phyloP scores from a whole-genome alignment of 2,113 vertebrate species.

The Cisticola juncidis region DNA sequence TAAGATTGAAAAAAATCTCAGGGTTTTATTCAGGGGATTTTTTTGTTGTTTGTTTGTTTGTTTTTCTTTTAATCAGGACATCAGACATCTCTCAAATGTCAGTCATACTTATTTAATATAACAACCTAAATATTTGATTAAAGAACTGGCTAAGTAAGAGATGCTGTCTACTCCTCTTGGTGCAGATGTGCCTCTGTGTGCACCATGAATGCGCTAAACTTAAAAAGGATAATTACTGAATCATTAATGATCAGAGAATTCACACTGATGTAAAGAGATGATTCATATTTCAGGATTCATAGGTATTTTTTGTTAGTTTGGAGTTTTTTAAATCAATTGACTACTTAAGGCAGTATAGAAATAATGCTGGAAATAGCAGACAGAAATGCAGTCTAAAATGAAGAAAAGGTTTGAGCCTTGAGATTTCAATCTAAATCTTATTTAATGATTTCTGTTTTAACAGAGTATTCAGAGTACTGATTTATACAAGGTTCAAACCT shows the following conservation, averaged over 20 bases:
- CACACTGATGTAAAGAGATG: not conserved
- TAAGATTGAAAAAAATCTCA: not conserved
- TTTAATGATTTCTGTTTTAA: not conserved
- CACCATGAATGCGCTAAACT: not conserved
- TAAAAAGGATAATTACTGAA: not conserved
- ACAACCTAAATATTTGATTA: not conserved
- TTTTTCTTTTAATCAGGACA: not conserved
- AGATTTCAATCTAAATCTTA: not conserved
- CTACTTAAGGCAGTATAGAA: not conserved
- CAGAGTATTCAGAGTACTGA: not conserved
- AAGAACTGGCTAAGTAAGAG: not conserved
- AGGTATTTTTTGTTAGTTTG: not conserved
- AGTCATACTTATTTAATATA: not conserved
- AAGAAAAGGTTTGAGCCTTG: not conserved
- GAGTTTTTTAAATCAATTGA: not conserved
- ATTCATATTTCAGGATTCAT: not conserved
- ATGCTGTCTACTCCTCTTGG: not conserved
- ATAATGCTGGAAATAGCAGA: not conserved
- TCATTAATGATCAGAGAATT: not conserved
- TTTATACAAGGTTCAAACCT: not conserved
- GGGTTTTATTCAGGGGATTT: not conserved
- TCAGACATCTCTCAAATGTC: not conserved
- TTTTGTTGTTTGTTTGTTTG: not conserved
- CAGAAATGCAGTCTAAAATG: not conserved
- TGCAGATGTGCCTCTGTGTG: not conserved